These are phyloP conservation scores for Hipparchia semele DNA, from an alignment of 2,888 invertebrate genomes.

Conservation along the genomic window DNA sequence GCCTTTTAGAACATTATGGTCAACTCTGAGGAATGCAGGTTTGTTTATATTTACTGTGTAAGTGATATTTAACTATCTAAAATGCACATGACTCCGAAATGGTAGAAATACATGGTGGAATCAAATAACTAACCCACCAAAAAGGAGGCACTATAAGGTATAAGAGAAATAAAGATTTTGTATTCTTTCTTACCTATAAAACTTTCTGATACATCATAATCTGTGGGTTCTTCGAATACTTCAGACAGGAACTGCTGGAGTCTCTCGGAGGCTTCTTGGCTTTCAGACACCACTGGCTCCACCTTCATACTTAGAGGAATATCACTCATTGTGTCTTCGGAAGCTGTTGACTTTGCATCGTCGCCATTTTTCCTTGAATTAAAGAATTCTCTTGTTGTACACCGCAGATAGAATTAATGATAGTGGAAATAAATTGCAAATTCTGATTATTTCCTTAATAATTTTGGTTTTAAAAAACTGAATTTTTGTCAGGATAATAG, in stretches of 20 bases:
- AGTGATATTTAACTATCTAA: too few species aligned
- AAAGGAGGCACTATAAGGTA: too few species aligned
- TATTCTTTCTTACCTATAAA: constrained; percentile 44
- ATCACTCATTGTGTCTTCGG: constrained; percentile 73
- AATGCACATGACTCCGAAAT: too few species aligned
- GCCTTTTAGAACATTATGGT: too few species aligned
- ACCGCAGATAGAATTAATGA: background rate
- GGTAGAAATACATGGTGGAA: too few species aligned
- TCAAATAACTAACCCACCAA: too few species aligned
- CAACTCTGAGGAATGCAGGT: too few species aligned
- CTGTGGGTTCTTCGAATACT: constrained; percentile 73
- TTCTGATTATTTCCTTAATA: too few species aligned
- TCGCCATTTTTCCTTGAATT: constrained; percentile 62
- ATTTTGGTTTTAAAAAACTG: too few species aligned
- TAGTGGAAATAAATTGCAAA: background rate
- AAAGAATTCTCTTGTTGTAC: background rate
- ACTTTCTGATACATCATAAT: constrained; percentile 77
- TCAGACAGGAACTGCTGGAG: constrained; percentile 72
- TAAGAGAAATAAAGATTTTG: too few species aligned
- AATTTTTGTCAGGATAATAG: too few species aligned
- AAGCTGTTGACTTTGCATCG: constrained; percentile 74
- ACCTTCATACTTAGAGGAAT: constrained; percentile 59
- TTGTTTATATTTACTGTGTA: too few species aligned
- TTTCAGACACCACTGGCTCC: constrained; percentile 61
- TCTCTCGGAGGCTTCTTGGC: constrained; percentile 67